These are phyloP conservation scores for Phymorhynchus buccinoides DNA, from an alignment of 1,140 invertebrate species.

Conservation along the genomic window DNA sequence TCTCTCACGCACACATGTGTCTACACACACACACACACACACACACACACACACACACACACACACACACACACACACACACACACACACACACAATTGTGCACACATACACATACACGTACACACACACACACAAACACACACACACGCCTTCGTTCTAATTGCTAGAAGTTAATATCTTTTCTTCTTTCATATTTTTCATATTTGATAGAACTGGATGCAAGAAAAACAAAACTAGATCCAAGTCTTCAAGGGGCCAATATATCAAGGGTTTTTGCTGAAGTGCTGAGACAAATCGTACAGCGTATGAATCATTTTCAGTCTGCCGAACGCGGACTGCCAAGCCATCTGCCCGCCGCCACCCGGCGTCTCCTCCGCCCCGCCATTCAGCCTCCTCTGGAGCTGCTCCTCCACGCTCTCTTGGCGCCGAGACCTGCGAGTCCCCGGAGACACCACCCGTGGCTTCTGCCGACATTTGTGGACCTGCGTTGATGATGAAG, in stretches of 20 bases:
- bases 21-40: neutral
- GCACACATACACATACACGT: conserved; percentile 4
- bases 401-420: conserved; percentile 20
- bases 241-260: too few relatives aligned
- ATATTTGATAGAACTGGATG: too few relatives aligned
- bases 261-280: neutral
- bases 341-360: conserved; percentile 44
- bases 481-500: neutral
- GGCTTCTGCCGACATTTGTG: neutral
- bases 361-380: conserved; percentile 18
- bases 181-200: too few relatives aligned
- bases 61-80: conserved; percentile 17
- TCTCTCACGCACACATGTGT: neutral
- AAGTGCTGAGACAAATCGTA: conserved; percentile 33
- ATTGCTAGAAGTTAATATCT: too few relatives aligned
- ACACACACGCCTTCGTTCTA: too few relatives aligned
- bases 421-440: neutral
- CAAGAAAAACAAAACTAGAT: too few relatives aligned
- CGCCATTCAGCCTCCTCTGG: conserved; percentile 36
- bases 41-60: neutral
- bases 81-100: neutral
- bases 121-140: neutral
- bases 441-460: neutral
- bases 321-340: conserved; percentile 50
- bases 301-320: conserved; percentile 53